These are phyloP conservation scores for Falco novaeseelandiae DNA, from an alignment of 2,797 vertebrate genomes.

Conservation along the genomic window DNA sequence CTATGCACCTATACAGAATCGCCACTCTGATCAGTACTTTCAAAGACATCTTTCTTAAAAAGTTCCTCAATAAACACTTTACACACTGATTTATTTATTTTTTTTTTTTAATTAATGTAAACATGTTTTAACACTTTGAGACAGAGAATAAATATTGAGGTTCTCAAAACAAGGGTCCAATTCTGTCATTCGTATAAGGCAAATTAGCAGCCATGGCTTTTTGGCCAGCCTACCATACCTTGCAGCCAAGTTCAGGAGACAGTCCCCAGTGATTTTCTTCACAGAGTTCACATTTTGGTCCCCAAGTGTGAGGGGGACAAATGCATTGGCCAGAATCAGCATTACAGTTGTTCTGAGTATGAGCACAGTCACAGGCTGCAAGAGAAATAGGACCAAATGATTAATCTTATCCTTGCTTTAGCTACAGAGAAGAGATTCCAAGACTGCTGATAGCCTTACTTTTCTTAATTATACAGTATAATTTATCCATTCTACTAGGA, in stretches of 20 bases:
- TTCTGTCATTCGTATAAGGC: not conserved
- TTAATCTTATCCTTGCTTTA: not conserved
- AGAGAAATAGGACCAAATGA: not conserved
- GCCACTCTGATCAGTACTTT: not conserved
- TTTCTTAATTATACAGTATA: not conserved
- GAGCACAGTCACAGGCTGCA: constrained; percentile 87
- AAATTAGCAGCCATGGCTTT: not conserved
- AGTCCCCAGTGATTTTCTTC: constrained; percentile 85
- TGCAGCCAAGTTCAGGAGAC: constrained; percentile 83
- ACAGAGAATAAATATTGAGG: not conserved
- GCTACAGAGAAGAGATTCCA: not conserved
- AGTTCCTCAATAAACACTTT: not conserved
- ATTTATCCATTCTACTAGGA: not conserved
- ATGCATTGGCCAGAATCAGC: constrained; percentile 85
- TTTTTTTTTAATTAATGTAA: not conserved
- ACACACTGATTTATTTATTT: no score
- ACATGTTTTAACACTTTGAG: not conserved
- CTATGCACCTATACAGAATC: not conserved
- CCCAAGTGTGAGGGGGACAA: constrained; percentile 87
- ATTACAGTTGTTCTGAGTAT: constrained; percentile 89
- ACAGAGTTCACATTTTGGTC: constrained; percentile 85
- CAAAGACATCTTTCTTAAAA: not conserved
- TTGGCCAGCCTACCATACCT: constrained; percentile 76
- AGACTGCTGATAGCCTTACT: accelerated
- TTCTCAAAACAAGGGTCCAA: not conserved